Base-by-base conservation (phyloP, 2,113 vertebrate genomes). In the Syngnathoides biaculeatus region DNA sequence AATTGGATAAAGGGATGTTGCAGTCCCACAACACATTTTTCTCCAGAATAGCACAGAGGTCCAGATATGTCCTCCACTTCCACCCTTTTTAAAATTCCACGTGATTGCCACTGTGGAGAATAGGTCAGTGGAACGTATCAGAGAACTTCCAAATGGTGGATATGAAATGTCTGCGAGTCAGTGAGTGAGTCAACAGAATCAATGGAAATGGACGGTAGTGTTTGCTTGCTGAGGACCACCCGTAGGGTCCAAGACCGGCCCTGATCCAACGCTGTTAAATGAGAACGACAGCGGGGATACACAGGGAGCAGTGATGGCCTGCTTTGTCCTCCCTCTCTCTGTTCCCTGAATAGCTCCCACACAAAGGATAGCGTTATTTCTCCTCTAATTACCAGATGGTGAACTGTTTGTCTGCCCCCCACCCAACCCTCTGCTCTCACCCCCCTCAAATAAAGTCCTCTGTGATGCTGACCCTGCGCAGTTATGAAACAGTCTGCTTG, bases 321-420 rank as follows among this genome's bases (percentile, higher is more conserved):
- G 74, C 78, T 85, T 80, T 90, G 84, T 86, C 82, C 86, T 82
- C 73, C 38, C 64, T 67, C 80, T 66, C 67, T 69, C 71, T 47
- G 70, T 78, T 88, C 88, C 87, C 82, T 72, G 87, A 90, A 91
- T 89, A 90, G 79, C 85, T 80, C 66, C 17, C 6, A 48, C 73
- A 90, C 90, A 92, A 91, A 89, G 89, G 71, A 86, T 73, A 78
- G 74, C 78, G 86, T 89, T 90, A 85, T 88, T 87, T 73, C 71
- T 65, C 73, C 83, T 88, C 84, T 90, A 89, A 91, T 89, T 83
- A 87, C 80, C 74, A 84, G 79, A 84, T 71, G 78, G 74, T 81
- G 79, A 67, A 78, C 75, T 75, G 78, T 79, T 82, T 77, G 85
- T 87, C 78, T 86, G 77, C 81, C 56, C 68, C 65, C 40, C 71